Percentiles rank a stretch among this genome's conserved stretches.
These are phyloP conservation scores for Hephaestus fuliginosus DNA, from an alignment of 2,797 vertebrate species.

Conservation along the genomic window DNA sequence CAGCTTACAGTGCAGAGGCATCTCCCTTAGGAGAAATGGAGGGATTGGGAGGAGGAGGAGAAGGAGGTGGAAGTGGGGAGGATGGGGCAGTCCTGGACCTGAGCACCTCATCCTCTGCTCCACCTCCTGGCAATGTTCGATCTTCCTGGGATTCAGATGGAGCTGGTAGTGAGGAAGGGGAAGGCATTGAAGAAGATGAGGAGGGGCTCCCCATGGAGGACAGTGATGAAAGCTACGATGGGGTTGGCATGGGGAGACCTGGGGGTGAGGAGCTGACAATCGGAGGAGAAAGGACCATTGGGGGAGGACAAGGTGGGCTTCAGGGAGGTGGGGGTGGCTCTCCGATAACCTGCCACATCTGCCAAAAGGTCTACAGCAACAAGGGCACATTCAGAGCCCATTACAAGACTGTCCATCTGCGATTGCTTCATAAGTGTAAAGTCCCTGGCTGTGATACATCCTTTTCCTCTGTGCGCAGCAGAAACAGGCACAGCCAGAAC, in stretches of 20 bases:
- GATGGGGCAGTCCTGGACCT: conserved; percentile 93
- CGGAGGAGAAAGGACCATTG: conserved; percentile 83
- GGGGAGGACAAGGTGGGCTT: conserved; percentile 79
- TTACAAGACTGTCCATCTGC: conserved; percentile 97
- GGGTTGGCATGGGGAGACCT: conserved; percentile 69
- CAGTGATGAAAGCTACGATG: conserved; percentile 93
- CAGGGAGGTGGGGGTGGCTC: conserved; percentile 83
- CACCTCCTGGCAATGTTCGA: conserved; percentile 85
- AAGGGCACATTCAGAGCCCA: conserved; percentile 97
- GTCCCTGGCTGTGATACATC: conserved; percentile 94
- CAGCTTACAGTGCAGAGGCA: conserved; percentile 73
- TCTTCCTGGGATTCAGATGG: conserved; percentile 96
- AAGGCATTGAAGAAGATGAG: conserved; percentile 84
- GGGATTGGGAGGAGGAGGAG: conserved; percentile 38
- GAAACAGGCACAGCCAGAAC: conserved; percentile 98
- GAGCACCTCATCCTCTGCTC: conserved; percentile 90
- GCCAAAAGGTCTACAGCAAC: conserved; percentile 97
- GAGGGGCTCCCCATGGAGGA: conserved; percentile 85
- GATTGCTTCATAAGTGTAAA: conserved; percentile 96
- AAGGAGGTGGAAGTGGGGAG: conserved; percentile 73
- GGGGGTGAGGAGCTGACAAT: conserved; percentile 81
- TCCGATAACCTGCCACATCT: conserved; percentile 95
- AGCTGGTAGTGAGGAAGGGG: conserved; percentile 90
- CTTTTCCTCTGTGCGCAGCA: conserved; percentile 96
- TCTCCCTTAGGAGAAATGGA: conserved; percentile 59